phyloP scores from a whole-genome alignment of 1,140 invertebrate species.

The Microplitis demolitor region DNA sequence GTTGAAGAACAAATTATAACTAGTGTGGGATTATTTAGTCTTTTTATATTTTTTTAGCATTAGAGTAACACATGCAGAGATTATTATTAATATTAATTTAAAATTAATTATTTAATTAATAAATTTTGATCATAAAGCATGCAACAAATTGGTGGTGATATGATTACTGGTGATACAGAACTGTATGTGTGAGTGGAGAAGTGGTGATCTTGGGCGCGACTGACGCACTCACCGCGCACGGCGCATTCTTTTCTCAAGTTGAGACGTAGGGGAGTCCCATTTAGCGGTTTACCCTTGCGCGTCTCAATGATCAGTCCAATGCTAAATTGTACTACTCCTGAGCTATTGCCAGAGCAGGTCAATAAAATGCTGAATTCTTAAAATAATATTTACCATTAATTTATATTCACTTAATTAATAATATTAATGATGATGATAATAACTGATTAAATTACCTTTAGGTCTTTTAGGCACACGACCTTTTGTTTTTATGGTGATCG shows the following conservation, averaged over 20 bases:
- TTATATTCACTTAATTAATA: slow-evolving; percentile 22
- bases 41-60: not conserved
- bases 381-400: slow-evolving; percentile 37
- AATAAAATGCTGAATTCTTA: slow-evolving; percentile 90
- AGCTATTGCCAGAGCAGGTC: slow-evolving; percentile 86
- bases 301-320: slow-evolving; percentile 86
- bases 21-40: not conserved
- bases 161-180: slow-evolving; percentile 60
- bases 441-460: slow-evolving; percentile 68
- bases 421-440: not conserved
- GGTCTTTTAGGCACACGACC: slow-evolving; percentile 83
- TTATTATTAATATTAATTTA: not conserved
- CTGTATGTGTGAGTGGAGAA: slow-evolving; percentile 54
- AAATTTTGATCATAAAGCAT: slow-evolving; percentile 25
- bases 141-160: slow-evolving; percentile 32
- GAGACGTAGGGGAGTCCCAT: slow-evolving; percentile 87
- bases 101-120: not conserved
- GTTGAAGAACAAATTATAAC: not conserved
- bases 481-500: slow-evolving; percentile 83
- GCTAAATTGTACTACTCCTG: slow-evolving; percentile 85
- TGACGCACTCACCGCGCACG: slow-evolving; percentile 78
- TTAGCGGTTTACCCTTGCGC: slow-evolving; percentile 74
- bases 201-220: slow-evolving; percentile 56
- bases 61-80: not conserved
- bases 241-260: slow-evolving; percentile 93